Conservation (phyloP, 2,797 vertebrate genomes). For the Phalanger gymnotis region DNA sequence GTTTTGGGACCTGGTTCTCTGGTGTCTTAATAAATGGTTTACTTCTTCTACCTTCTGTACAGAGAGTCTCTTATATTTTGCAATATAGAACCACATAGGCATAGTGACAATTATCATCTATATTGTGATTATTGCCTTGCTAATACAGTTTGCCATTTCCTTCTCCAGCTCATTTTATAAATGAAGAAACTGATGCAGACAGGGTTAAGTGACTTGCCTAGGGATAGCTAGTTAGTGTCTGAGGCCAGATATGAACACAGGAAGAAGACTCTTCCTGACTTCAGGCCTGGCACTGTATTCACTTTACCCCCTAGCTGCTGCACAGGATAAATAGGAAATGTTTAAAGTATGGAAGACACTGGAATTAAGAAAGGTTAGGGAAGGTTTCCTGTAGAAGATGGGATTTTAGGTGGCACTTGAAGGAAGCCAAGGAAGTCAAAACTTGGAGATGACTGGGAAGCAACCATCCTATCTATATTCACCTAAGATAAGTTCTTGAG, state of each 20-base stretch:
- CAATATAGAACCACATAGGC: no score
- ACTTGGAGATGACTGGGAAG: not conserved
- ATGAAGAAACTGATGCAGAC: not conserved
- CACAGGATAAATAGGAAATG: not conserved
- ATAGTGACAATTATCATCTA: no score
- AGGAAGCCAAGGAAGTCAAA: not conserved
- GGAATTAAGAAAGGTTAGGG: not conserved
- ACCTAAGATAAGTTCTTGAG: not conserved
- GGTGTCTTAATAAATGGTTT: no score
- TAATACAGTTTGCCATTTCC: not conserved
- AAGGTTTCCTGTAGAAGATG: not conserved
- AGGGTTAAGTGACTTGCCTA: not conserved
- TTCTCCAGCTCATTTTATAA: not conserved
- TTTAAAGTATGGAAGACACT: not conserved
- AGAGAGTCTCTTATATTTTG: no score
- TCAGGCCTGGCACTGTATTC: not conserved
- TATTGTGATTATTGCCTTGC: no score
- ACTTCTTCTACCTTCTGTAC: no score
- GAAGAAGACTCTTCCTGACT: not conserved
- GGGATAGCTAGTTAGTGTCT: not conserved
- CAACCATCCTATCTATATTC: not conserved
- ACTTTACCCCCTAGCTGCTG: not conserved
- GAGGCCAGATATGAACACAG: not conserved
- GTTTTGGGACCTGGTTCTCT: no score
- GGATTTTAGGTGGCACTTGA: not conserved